A percentile compares a stretch with the other conserved stretches of the same genome.
Conservation (phyloP, 2,113 vertebrate species). For the Casuarius casuarius region DNA sequence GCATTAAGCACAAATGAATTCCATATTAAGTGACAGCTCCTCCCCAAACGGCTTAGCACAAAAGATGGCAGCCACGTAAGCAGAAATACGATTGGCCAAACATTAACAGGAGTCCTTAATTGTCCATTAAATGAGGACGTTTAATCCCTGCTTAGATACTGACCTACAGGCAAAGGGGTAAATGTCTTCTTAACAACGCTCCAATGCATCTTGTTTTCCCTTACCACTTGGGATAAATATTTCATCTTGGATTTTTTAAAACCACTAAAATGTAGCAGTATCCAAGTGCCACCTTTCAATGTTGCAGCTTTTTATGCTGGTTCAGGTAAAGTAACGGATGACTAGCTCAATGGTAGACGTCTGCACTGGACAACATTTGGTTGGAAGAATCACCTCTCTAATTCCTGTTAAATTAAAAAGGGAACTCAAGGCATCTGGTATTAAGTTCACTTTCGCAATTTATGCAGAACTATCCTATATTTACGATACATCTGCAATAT, state of each 20-base stretch:
- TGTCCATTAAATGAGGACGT: background rate
- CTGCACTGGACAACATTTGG: background rate
- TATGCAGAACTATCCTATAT: background rate
- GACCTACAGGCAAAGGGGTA: background rate
- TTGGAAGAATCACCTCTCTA: background rate
- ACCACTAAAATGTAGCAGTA: background rate
- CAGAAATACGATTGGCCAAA: background rate
- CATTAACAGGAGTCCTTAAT: background rate
- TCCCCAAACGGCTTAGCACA: background rate
- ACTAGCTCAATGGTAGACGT: background rate
- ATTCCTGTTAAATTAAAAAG: background rate
- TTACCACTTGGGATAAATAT: background rate
- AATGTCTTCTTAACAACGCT: background rate
- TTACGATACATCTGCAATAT: background rate
- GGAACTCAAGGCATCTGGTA: background rate
- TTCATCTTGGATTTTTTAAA: background rate
- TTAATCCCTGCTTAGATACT: background rate
- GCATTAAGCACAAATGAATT: background rate
- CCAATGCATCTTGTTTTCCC: background rate
- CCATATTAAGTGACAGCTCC: background rate
- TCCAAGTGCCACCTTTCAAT: background rate
- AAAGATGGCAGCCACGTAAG: background rate
- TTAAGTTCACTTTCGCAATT: background rate
- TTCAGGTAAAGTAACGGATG: background rate
- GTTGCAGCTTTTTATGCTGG: background rate